Percentiles rank a stretch among this genome's conserved stretches.
Conservation (phyloP, 2,797 vertebrate genomes). For the Pangasius krempfi region DNA sequence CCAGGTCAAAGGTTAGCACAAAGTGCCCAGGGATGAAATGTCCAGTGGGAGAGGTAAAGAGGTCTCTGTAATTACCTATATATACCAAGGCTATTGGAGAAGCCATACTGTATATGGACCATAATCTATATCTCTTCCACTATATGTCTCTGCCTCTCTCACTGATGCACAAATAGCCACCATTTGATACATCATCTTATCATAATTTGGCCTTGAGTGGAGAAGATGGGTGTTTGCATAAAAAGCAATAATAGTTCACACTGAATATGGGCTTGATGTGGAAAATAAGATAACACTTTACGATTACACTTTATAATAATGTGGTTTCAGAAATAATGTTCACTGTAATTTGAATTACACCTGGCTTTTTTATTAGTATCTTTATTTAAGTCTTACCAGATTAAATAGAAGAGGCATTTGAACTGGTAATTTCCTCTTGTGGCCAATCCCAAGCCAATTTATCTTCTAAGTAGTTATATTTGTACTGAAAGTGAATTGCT, state of each 20-base stretch:
- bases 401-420: not conserved
- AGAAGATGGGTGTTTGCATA: constrained; percentile 1
- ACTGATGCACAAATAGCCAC: not conserved
- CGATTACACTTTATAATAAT: not conserved
- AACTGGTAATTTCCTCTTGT: constrained; percentile 9
- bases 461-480: constrained; percentile 3
- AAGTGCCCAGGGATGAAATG: not conserved
- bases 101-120: constrained; percentile 4
- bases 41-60: constrained; percentile 17
- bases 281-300: not conserved
- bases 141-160: not conserved
- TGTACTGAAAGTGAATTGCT: constrained; percentile 7
- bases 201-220: constrained; percentile 9
- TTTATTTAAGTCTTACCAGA: constrained; percentile 33
- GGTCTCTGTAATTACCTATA: constrained; percentile 27
- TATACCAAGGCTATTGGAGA: not conserved
- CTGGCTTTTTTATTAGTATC: constrained; percentile 15
- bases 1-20: constrained; percentile 29
- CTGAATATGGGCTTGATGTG: not conserved
- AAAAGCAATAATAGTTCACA: not conserved
- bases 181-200: not conserved
- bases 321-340: constrained; percentile 8
- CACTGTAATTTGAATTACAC: constrained; percentile 8
- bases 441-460: not conserved
- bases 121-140: not conserved